phyloP scores from a whole-genome alignment of 2,113 vertebrate genomes.

The Myrmecophaga tridactyla region DNA sequence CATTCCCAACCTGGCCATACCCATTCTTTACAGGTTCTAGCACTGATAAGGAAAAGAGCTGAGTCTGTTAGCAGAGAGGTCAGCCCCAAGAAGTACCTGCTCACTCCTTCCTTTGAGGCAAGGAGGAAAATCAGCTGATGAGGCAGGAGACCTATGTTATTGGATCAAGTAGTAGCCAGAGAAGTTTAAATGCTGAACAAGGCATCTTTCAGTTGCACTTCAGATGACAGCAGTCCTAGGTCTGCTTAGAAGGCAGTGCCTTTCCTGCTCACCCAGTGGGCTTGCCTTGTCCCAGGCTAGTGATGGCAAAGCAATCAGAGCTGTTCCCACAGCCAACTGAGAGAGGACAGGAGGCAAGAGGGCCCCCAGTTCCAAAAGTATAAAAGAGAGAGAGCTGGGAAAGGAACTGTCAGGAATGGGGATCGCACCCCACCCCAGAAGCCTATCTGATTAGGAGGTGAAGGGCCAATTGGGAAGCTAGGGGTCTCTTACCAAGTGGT shows the following conservation, averaged over 20 bases:
- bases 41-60: neutral
- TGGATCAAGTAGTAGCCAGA: neutral
- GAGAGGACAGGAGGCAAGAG: rapidly evolving
- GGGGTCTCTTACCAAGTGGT: no score
- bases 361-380: neutral
- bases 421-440: no score
- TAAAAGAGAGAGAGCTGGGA: neutral
- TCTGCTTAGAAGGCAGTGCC: neutral
- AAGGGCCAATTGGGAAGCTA: neutral
- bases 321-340: neutral
- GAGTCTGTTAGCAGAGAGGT: neutral
- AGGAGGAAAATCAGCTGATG: neutral
- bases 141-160: neutral
- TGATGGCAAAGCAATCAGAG: neutral
- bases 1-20: neutral
- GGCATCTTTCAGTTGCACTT: neutral
- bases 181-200: neutral
- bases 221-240: neutral
- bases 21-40: neutral
- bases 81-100: neutral
- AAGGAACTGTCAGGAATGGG: neutral
- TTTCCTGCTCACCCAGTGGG: neutral
- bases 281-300: neutral
- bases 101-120: neutral
- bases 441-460: neutral